Evolutionary conservation across 2,888 invertebrate species (phyloP), one percentile per base, ranked within the genome.

Genomic region (Pachliopta kotzebuea): DNA sequence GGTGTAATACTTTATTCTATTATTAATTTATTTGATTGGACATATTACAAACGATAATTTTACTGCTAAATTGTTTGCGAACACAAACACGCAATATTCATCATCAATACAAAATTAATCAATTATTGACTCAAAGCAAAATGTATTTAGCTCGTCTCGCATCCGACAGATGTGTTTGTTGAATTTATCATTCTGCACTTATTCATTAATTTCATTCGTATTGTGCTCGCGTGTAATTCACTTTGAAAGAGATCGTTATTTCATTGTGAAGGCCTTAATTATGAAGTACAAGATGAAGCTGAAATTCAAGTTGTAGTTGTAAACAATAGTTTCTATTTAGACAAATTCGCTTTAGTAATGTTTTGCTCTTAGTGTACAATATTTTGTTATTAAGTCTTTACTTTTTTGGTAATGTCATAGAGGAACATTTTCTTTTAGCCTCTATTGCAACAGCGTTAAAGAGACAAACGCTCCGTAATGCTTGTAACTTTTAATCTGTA

Each of bases 131-230:
- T 21, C 50, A 52, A 52, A 52, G 20, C 21, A 37, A 60, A 60
- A 53, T 29, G n/a, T n/a, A 60, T 59, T 52, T 31, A 37, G 53
- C 60, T 53, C 23, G 37, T 53, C 23, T 21, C 11, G 31, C 29
- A 29, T 52, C 50, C 21, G 60, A 37, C 60, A 53, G 37, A 37
- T 53, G 53, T 37, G 23, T 31, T 53, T 37, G 23, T 53, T 37
- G 37, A 53, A 53, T 58, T 49, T 37, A 58, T 60, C 23, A 31
- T 60, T 52, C 37, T 26, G 37, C 52, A 31, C 42, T 53, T 45
- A 45, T 45, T 45, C 18, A 52, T 52, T 59, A 60, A 60, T 53
- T 24, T 31, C 53, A 53, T 60, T 53, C 31, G 52, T 53, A 53
- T 60, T 53, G 23, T 23, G 23, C n/a, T 60, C n/a, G 23, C 18